These are phyloP conservation scores for Ennomos fuscantarius DNA, from an alignment of 2,888 invertebrate species.

Conservation along the genomic window DNA sequence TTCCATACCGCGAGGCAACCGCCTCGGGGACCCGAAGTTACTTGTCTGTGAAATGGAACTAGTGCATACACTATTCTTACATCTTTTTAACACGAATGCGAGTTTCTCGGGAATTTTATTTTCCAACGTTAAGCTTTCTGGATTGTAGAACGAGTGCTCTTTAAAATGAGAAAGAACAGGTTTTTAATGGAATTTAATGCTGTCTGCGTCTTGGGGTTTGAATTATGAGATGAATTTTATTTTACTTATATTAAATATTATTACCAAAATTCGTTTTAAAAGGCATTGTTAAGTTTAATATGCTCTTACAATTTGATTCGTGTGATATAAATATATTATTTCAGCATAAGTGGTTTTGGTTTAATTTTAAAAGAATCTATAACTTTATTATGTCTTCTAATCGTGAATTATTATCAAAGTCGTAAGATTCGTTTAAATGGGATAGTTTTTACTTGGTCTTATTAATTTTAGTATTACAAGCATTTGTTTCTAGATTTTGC, in stretches of 20 bases:
- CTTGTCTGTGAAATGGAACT: slow-evolving; percentile 40
- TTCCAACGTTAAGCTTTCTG: slow-evolving; percentile 25
- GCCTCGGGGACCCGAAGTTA: slow-evolving; percentile 29
- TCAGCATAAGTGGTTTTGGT: no score
- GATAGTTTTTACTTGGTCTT: no score
- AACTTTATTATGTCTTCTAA: no score
- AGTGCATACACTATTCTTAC: slow-evolving; percentile 36
- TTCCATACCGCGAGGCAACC: slow-evolving; percentile 17
- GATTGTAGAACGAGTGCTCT: slow-evolving; percentile 23
- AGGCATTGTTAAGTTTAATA: no score
- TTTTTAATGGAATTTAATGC: slow-evolving; percentile 19
- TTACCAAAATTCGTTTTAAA: no score
- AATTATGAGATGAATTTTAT: neutral
- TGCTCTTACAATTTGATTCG: no score
- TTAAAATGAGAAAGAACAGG: slow-evolving; percentile 20
- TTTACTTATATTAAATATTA: neutral
- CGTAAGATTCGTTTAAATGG: no score
- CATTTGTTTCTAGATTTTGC: no score
- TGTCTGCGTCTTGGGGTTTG: neutral
- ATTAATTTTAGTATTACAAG: no score
- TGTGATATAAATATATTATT: no score
- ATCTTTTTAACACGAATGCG: slow-evolving; percentile 29
- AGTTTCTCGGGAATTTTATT: slow-evolving; percentile 27
- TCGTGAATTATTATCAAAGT: no score
- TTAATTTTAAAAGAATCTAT: no score